Conservation (phyloP, 2,888 invertebrate species). For the Diogma glabrata region DNA sequence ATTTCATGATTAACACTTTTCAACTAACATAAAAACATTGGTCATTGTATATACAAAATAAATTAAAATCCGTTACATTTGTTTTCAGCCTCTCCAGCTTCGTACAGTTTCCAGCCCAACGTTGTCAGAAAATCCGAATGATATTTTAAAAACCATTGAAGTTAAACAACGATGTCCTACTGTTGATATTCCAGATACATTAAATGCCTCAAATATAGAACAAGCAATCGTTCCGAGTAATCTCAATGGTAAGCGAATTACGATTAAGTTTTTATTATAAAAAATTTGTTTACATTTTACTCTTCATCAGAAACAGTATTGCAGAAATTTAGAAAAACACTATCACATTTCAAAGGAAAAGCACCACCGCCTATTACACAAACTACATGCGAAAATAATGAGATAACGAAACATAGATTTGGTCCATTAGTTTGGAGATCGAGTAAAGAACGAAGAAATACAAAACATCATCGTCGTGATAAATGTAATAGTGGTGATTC, state of each 20-base stretch:
- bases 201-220: too few species aligned
- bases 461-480: conserved; percentile 53
- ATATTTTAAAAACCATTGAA: too few species aligned
- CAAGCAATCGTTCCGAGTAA: too few species aligned
- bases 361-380: conserved; percentile 11
- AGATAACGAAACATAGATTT: conserved; percentile 34
- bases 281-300: not conserved
- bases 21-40: too few species aligned
- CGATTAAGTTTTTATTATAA: not conserved
- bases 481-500: conserved; percentile 66
- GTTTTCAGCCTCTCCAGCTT: conserved; percentile 31
- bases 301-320: conserved; percentile 43
- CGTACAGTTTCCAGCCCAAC: conserved; percentile 36
- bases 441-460: conserved; percentile 57
- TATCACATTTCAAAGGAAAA: conserved; percentile 39
- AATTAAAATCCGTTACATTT: too few species aligned
- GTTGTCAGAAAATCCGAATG: conserved; percentile 26
- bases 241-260: conserved; percentile 12
- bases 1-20: too few species aligned
- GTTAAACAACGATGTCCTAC: too few species aligned
- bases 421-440: conserved; percentile 61
- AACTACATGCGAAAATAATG: conserved; percentile 15
- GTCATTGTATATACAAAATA: too few species aligned
- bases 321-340: conserved; percentile 59
- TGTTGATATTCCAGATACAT: too few species aligned